Base-by-base conservation (phyloP, 1,140 invertebrate genomes). In the Pentalonia nigronervosa region DNA sequence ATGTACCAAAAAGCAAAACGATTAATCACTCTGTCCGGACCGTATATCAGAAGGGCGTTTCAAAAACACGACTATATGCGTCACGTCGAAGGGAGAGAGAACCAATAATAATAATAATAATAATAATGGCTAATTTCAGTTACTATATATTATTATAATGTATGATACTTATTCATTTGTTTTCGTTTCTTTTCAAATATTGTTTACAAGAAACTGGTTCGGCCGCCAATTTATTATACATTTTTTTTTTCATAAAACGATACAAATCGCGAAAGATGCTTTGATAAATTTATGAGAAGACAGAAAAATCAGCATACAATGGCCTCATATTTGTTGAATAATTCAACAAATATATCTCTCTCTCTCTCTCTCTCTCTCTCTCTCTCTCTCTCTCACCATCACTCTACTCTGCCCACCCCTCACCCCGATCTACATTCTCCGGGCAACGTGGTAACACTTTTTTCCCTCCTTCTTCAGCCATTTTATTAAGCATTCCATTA, bases 351-450 rank as follows among this genome's bases (percentile, higher is more conserved):
- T 95, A 23, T 86, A 25, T 84, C 94, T 95, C 94, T 94, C 95
- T 95, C 94, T 95, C 94, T 94, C 94, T 93, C 93, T 94, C 94
- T 86, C 45, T 84, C 94, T 95, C 94, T 94, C 95, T 95, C 94
- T 95, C 94, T 94, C 94, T 93, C 93, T 94, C 94, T 91, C 90
- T 92, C 94, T 34, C 94, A 76, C 84, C 56, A 60, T 67, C 60
- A n/a, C 30, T 76, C n/a, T 76, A 76, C 83, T 84, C 2, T 84
- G 36, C 83, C 83, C 36, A 25, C 94, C 60, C 86, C 67, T 93
- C 88, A 93, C 87, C 60, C 41, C 30, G n/a, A n/a, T n/a, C 90
- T 83, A 92, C 93, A 83, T 36, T 76, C 53, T 56, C 87, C 91
- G 86, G 11, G 86, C 87, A 60, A 41, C 89, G 45, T 88, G 90